Conservation (phyloP, 2,113 vertebrate genomes). For the Rafetus swinhoei region DNA sequence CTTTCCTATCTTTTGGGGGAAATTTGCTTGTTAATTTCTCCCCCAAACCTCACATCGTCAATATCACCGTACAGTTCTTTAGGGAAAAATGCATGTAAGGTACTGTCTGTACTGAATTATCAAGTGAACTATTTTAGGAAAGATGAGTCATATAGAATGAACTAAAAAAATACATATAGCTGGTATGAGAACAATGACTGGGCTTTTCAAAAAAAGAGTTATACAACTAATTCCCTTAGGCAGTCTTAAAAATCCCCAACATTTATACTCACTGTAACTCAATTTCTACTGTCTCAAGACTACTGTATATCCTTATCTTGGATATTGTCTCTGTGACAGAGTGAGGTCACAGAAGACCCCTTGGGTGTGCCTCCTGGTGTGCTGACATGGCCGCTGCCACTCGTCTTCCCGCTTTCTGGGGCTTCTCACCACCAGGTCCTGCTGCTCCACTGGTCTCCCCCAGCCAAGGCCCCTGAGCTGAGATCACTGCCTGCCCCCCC, state of each 20-base stretch:
- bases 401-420: no score
- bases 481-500: no score
- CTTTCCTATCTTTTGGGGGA: neutral
- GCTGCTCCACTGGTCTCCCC: no score
- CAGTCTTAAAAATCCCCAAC: neutral
- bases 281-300: neutral
- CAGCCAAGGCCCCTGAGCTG: no score
- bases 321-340: neutral
- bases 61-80: neutral
- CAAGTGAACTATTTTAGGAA: constrained; percentile 41
- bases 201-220: constrained; percentile 1
- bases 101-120: constrained; percentile 36
- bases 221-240: neutral
- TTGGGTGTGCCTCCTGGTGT: no score
- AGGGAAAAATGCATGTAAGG: neutral
- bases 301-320: constrained; percentile 15
- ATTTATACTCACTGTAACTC: neutral
- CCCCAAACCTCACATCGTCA: neutral
- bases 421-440: no score
- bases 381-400: no score
- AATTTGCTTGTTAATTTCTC: neutral
- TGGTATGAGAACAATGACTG: constrained; percentile 23
- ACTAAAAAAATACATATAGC: neutral
- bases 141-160: constrained; percentile 35
- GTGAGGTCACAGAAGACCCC: no score